Conservation (phyloP, 1,140 invertebrate species). For the Diachasma alloeum region DNA sequence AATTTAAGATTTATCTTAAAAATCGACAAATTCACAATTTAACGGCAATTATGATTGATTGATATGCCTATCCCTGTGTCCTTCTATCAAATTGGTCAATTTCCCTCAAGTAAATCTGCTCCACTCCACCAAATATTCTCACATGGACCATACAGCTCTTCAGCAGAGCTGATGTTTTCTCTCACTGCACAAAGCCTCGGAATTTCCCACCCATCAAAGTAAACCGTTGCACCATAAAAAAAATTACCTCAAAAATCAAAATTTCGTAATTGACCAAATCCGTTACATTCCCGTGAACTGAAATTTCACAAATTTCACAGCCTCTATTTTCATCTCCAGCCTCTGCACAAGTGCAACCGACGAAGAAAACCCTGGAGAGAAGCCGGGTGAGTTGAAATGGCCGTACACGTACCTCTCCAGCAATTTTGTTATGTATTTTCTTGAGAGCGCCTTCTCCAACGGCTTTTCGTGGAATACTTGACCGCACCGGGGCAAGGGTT, state of each 20-base stretch:
- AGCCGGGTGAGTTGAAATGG: background rate
- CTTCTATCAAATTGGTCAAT: too few relatives aligned
- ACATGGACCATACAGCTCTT: too few relatives aligned
- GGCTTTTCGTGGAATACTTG: constrained; percentile 26
- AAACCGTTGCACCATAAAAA: background rate
- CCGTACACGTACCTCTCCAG: background rate
- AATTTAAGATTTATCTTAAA: too few relatives aligned
- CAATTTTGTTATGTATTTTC: constrained; percentile 25
- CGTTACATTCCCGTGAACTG: background rate
- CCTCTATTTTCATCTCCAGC: background rate
- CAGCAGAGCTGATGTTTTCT: too few relatives aligned
- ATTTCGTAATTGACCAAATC: background rate
- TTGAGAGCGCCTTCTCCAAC: constrained; percentile 13
- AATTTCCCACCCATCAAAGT: too few relatives aligned
- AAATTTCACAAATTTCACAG: background rate
- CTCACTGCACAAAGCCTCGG: too few relatives aligned
- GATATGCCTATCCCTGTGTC: too few relatives aligned
- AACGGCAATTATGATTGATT: too few relatives aligned
- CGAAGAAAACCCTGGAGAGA: background rate
- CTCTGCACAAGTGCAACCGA: background rate
- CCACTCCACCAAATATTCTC: too few relatives aligned
- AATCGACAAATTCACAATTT: too few relatives aligned
- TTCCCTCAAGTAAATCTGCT: too few relatives aligned
- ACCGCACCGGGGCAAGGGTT: constrained; percentile 1
- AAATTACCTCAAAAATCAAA: background rate